Percentiles rank a stretch among this genome's conserved stretches.
Evolutionary conservation across 2,888 invertebrate species (phyloP).

Genomic region (Drosophila formosana): DNA sequence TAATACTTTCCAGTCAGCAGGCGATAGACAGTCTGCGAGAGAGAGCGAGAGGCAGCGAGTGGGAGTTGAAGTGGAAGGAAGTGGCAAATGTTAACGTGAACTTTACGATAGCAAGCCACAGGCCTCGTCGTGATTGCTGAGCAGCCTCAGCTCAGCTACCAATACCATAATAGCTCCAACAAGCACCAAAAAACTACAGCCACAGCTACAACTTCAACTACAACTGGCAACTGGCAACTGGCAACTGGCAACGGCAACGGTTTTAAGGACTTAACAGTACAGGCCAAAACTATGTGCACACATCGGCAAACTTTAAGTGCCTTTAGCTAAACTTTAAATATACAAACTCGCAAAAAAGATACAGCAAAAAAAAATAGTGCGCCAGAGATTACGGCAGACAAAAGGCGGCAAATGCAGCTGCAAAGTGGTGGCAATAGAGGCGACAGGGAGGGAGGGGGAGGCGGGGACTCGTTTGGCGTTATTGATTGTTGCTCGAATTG

Average conservation of each 20-base stretch:
- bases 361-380: not conserved
- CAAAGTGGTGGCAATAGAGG: too few relatives aligned
- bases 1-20: constrained; percentile 49
- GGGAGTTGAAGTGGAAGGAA: constrained; percentile 14
- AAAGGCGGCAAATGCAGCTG: constrained; percentile 12
- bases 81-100: constrained; percentile 27
- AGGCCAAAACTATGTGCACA: constrained; percentile 29
- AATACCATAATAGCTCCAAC: too few relatives aligned
- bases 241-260: not conserved
- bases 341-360: not conserved
- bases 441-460: not conserved
- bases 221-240: not conserved
- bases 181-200: not conserved
- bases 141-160: not conserved
- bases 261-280: constrained; percentile 19
- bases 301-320: constrained; percentile 21
- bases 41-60: too few relatives aligned
- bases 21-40: not conserved
- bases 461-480: constrained; percentile 41
- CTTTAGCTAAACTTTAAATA: constrained; percentile 29
- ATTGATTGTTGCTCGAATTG: constrained; percentile 60
- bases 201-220: not conserved
- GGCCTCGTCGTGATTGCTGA: constrained; percentile 31
- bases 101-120: constrained; percentile 39
- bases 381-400: constrained; percentile 22